phyloP scores from a whole-genome alignment of 2,888 invertebrate genomes.

The Drosophila infuscata region DNA sequence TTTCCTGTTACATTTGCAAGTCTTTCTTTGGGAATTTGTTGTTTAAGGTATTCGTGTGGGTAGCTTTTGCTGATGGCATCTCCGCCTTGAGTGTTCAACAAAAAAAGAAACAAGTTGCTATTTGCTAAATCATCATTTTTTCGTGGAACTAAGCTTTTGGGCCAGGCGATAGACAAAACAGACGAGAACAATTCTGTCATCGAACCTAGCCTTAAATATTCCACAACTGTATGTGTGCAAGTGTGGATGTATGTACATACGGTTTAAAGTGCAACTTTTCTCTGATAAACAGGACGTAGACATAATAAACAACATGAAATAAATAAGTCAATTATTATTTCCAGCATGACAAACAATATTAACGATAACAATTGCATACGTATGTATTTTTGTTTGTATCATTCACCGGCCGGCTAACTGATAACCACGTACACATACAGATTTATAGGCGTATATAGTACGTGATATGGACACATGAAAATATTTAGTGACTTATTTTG shows the following conservation, averaged over 20 bases:
- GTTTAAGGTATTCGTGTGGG: conserved; percentile 5
- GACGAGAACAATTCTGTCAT: conserved; percentile 7
- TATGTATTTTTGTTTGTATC: conserved; percentile 29
- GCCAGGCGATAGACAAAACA: conserved; percentile 22
- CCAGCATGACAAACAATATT: conserved; percentile 42
- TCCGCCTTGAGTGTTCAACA: conserved; percentile 17
- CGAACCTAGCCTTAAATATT: conserved; percentile 30
- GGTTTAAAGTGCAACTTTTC: conserved; percentile 45
- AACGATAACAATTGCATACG: conserved; percentile 37
- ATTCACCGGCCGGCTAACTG: conserved; percentile 73
- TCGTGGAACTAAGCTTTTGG: conserved; percentile 5
- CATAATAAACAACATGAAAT: conserved; percentile 39
- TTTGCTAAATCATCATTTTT: conserved; percentile 11
- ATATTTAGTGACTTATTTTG: too few species aligned
- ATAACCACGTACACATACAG: conserved; percentile 58
- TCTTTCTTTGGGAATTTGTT: conserved; percentile 21
- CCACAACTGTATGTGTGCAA: neutral
- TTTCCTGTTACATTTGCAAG: conserved; percentile 44
- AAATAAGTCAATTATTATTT: conserved; percentile 46
- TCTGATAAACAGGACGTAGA: conserved; percentile 22
- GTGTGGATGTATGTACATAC: neutral
- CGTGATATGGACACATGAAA: too few species aligned
- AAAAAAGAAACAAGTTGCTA: conserved; percentile 19
- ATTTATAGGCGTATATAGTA: neutral
- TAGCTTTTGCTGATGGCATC: conserved; percentile 21